Evolutionary conservation across 2,113 vertebrate species (phyloP).

Genomic region (Gymnorhina tibicen): DNA sequence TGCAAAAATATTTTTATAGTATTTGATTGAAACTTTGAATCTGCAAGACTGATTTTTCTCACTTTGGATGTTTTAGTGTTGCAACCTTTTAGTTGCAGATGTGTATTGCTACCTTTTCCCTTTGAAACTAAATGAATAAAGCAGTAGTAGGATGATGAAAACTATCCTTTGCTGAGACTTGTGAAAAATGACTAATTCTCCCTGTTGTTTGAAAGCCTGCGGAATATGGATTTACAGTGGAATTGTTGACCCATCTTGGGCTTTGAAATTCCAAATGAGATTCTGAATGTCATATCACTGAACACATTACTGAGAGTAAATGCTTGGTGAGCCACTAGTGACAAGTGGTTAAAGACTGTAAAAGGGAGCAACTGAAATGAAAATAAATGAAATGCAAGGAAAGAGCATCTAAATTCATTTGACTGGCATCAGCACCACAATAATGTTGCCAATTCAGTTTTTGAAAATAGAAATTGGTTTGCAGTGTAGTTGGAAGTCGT

Average conservation of each 20-base stretch:
- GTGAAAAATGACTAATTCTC: background rate
- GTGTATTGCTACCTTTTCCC: background rate
- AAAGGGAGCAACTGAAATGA: constrained; percentile 27
- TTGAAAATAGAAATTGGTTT: background rate
- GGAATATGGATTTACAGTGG: background rate
- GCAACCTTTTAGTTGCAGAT: background rate
- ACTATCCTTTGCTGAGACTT: background rate
- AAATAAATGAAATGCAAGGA: background rate
- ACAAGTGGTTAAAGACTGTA: background rate
- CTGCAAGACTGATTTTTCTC: background rate
- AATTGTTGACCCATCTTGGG: background rate
- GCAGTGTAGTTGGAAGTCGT: background rate
- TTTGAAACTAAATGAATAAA: background rate
- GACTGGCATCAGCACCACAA: background rate
- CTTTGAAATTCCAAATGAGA: background rate
- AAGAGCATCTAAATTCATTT: background rate
- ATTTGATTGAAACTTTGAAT: background rate
- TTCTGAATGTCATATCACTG: background rate
- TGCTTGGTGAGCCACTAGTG: background rate
- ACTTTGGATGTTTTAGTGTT: background rate
- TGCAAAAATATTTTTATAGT: background rate
- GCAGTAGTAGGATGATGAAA: background rate
- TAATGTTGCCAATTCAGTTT: background rate
- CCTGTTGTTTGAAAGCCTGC: background rate
- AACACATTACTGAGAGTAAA: background rate